These are phyloP conservation scores for Melangyna quadrimaculata DNA, from an alignment of 2,888 invertebrate species.

Conservation along the genomic window DNA sequence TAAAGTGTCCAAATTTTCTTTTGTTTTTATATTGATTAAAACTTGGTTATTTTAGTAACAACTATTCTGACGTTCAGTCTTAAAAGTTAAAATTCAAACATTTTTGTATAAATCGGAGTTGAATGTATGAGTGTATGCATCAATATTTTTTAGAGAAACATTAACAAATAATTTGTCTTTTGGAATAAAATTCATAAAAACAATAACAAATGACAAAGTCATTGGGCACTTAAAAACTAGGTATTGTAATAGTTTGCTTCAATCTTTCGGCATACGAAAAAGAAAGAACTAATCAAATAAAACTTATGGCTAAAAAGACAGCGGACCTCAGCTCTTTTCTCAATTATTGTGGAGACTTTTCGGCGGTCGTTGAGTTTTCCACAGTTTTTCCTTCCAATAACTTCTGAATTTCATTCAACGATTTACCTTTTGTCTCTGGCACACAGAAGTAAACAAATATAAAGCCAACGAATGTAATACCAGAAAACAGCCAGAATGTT, in stretches of 20 bases:
- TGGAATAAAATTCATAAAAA: conserved; percentile 53
- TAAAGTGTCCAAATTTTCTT: neutral
- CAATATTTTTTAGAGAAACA: conserved; percentile 36
- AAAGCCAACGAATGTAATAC: conserved; percentile 85
- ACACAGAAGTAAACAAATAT: conserved; percentile 86
- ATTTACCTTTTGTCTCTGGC: conserved; percentile 83
- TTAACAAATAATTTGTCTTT: conserved; percentile 51
- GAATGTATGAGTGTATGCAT: conserved; percentile 59
- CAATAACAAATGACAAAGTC: conserved; percentile 60
- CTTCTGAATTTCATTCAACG: conserved; percentile 79
- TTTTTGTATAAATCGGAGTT: conserved; percentile 34
- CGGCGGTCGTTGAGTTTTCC: conserved; percentile 28
- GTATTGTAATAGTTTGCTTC: conserved; percentile 30
- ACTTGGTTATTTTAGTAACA: conserved; percentile 33
- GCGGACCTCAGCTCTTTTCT: neutral
- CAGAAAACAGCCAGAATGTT: conserved; percentile 89
- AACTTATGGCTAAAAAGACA: conserved; percentile 27
- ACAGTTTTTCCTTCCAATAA: conserved; percentile 74
- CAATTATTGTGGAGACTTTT: conserved; percentile 24
- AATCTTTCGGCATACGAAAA: conserved; percentile 14
- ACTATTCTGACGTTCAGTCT: conserved; percentile 68
- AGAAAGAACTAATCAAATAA: conserved; percentile 16
- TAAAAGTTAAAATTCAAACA: conserved; percentile 52
- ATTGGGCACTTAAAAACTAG: conserved; percentile 32
- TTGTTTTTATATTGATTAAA: neutral